Evolutionary conservation across 2,888 invertebrate genomes (phyloP).

Genomic region (Dryobota labecula): DNA sequence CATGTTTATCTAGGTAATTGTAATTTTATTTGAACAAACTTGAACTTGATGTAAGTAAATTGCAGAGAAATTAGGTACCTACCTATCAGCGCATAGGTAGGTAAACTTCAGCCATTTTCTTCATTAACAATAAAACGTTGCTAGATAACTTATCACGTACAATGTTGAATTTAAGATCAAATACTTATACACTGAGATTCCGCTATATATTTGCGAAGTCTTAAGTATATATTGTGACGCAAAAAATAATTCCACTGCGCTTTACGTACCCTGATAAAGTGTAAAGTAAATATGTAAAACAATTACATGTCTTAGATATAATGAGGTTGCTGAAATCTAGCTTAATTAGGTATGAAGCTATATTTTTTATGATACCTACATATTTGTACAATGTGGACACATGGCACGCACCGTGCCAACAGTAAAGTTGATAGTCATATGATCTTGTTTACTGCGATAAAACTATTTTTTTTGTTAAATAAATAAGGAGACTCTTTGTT

Average conservation of each 20-base stretch:
- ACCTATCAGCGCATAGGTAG: neutral
- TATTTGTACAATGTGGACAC: neutral
- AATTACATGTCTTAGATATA: conserved; percentile 45
- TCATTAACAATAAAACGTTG: conserved; percentile 32
- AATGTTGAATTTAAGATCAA: conserved; percentile 65
- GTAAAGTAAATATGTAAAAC: conserved; percentile 53
- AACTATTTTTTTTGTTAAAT: conserved; percentile 4
- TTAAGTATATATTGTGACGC: conserved; percentile 51
- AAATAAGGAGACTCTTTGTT: neutral
- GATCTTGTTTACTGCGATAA: conserved; percentile 15
- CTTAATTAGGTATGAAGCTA: conserved; percentile 28
- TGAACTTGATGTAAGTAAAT: conserved; percentile 16
- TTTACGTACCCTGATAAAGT: conserved; percentile 58
- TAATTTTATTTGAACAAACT: conserved; percentile 17
- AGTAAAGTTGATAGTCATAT: conserved; percentile 13
- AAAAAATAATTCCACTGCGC: conserved; percentile 59
- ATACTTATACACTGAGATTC: conserved; percentile 39
- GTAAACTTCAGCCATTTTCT: conserved; percentile 21
- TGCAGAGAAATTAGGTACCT: neutral
- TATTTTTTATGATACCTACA: conserved; percentile 34
- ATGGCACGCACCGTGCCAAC: conserved; percentile 3
- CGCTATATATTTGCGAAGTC: conserved; percentile 46
- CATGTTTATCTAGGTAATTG: neutral
- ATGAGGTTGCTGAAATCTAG: conserved; percentile 55
- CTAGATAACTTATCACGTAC: conserved; percentile 51